phyloP scores from a whole-genome alignment of 2,113 vertebrate genomes.

The Coptodon bakossiorum region DNA sequence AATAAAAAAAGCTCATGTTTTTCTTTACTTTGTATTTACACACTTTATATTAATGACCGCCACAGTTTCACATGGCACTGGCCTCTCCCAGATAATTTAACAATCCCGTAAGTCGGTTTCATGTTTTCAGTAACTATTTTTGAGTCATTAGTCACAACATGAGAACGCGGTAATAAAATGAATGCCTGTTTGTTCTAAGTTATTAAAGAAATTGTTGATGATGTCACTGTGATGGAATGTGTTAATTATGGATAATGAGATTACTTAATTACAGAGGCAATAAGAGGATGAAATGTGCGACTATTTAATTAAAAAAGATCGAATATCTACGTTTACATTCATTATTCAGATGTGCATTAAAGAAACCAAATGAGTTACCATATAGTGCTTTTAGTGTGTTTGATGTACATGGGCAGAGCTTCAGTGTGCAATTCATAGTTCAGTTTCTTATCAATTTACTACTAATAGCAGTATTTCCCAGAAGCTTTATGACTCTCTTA shows the following conservation, averaged over 20 bases:
- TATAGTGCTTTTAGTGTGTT: neutral
- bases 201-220: neutral
- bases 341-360: neutral
- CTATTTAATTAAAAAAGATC: neutral
- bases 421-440: neutral
- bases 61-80: neutral
- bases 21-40: neutral
- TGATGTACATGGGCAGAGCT: neutral
- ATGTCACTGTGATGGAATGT: conserved; percentile 14
- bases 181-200: neutral
- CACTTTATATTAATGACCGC: neutral
- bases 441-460: neutral
- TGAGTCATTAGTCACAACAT: neutral
- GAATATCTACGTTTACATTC: neutral
- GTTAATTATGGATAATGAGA: conserved; percentile 11
- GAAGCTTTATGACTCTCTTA: neutral
- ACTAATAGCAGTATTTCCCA: neutral
- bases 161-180: neutral
- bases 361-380: neutral
- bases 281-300: neutral
- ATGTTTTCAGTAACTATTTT: neutral
- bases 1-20: neutral
- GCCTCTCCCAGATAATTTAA: neutral
- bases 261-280: neutral
- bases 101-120: neutral